These are phyloP conservation scores for Linyphia triangularis DNA, from an alignment of 2,888 invertebrate genomes.

Conservation along the genomic window DNA sequence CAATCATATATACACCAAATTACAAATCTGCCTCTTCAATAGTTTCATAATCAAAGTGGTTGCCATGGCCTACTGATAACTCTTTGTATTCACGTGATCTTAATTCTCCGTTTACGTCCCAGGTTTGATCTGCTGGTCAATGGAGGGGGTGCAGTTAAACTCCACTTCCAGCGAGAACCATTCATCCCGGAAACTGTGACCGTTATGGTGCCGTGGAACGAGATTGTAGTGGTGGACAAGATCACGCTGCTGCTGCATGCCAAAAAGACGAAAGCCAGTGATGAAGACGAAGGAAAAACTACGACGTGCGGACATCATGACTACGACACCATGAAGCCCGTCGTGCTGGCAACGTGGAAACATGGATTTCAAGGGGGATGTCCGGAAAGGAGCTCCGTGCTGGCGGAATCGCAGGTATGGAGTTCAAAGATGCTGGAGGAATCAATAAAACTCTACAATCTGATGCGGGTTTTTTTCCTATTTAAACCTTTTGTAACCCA, in stretches of 20 bases:
- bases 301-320: conserved; percentile 91
- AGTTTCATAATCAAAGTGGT: not conserved
- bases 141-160: conserved; percentile 98
- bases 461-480: too few relatives aligned
- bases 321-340: conserved; percentile 90
- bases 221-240: conserved; percentile 89
- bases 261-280: conserved; percentile 54
- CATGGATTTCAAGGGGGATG: conserved; percentile 92
- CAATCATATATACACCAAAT: too few relatives aligned
- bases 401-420: conserved; percentile 93
- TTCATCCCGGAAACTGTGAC: conserved; percentile 92
- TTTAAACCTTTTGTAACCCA: too few relatives aligned
- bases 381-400: conserved; percentile 89
- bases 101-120: too few relatives aligned
- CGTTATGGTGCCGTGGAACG: conserved; percentile 98
- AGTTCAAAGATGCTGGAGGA: too few relatives aligned
- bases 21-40: not conserved
- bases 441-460: too few relatives aligned
- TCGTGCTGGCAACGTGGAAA: conserved; percentile 93
- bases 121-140: conserved; percentile 99
- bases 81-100: too few relatives aligned
- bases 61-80: not conserved
- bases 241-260: conserved; percentile 76
- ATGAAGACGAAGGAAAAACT: conserved; percentile 67
- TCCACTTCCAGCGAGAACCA: conserved; percentile 97